Base-by-base conservation (phyloP, 2,797 vertebrate genomes). In the Ptychobarbus kaznakovi region DNA sequence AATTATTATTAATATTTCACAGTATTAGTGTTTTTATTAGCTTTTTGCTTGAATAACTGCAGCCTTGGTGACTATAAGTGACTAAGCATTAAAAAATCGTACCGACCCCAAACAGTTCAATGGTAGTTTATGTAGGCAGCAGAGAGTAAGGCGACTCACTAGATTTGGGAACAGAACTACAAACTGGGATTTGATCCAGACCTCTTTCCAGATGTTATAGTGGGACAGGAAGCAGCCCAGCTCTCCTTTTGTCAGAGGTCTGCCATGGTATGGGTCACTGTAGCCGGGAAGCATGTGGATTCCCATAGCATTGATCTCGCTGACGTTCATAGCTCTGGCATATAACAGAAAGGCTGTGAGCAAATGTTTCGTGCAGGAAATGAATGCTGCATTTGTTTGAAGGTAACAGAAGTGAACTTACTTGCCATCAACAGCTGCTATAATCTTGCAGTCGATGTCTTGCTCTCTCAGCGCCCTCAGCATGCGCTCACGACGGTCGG, bases 201-300 rank as follows among this genome's bases (percentile, higher is more conserved):
- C 97, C 97, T 97, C 96, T 90, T 96, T 95, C 97, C 97, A 99
- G 94, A 97, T 92, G 65, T 95, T 96, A 84, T 96, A 96, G 92
- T 99, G 97, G 68, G 97, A 98, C 42, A 99, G 97, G 90, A 99
- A 99, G 90, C 97, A 99, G 13, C 97, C 97, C 86, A 99, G 92
- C 90, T 99, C 97, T 73, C 97, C 97, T 83, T 96, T 97, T 3
- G 97, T 98, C 56, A 99, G 94, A 0, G 97, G 97, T 5, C 97
- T 95, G 7, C 96, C 96, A 0, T 98, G 97, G 90, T 99, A 99
- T 0, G 97, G 97, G 90, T 99, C 97, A 58, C 92, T 96, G 92
- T 99, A 99, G 32, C 97, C 97, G 0, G 97, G 96, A 42, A 98
- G 93, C 97, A 99, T 99, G 73, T 95, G 94, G 87, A 99, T 96